Evolutionary conservation across 1,140 invertebrate genomes (phyloP), one percentile per base, ranked within the genome.

Genomic region (Euwallacea similis): DNA sequence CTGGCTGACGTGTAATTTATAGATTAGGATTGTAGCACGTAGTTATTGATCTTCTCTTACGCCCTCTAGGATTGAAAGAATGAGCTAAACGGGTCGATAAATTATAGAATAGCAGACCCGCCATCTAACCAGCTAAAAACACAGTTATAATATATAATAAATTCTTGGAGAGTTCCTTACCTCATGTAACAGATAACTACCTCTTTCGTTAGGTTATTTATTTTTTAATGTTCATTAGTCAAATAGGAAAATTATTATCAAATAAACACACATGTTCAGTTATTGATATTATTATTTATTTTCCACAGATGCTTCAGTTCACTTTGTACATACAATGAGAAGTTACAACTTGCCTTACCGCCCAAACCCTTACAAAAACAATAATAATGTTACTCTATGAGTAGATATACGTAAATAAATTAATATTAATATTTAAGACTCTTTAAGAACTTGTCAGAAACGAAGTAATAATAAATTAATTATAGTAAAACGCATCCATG

Each of bases 291-390:
- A 10, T 10, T 11, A 11, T 11, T 50, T 11, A 11, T 11, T 50
- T 50, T 50, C 46, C 46, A 50, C 46, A 11, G 46, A 50, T 13
- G 13, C 13, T 50, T 10, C 46, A 50, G 9, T 13, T 50, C 46
- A 11, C 46, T 50, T 50, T 50, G 46, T 50, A 50, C 46, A 50
- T 50, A 50, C 46, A 11, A 50, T 50, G 46, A 11, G 9, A 50
- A 50, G 46, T 50, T 50, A 50, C 46, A 50, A 50, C 13, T 50
- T 50, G 46, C 9, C 46, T 50, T 50, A 50, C 21, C 21, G 21
- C 21, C 21, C 21, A 2, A 50, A 50, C 9, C 46, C 46, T 50
- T 11, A 50, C 46, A 11, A 50, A 50, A 50, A 50, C 13, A 50
- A 11, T 50, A 2, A 50, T 33, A 33, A 33, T 33, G 21, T 33